Evolutionary conservation across 2,113 vertebrate species (phyloP).

Genomic region (Sciurus niger): DNA sequence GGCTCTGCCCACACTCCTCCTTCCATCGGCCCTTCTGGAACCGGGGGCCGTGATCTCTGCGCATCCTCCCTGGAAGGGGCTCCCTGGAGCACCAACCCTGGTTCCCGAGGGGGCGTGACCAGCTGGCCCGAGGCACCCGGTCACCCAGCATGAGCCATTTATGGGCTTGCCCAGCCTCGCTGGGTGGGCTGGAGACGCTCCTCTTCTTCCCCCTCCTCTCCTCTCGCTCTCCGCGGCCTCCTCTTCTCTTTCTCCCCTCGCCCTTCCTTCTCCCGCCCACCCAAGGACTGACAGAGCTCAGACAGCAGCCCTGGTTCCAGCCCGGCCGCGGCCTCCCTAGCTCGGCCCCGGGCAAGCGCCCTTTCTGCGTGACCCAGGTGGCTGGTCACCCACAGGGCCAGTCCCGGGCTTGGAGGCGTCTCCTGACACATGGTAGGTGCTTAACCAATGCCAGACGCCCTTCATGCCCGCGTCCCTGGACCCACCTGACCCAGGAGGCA

Average conservation of each 20-base stretch:
- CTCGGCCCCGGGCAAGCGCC: too few relatives aligned
- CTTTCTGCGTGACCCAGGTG: too few relatives aligned
- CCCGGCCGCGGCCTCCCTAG: background rate
- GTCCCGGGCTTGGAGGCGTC: background rate
- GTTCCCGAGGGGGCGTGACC: background rate
- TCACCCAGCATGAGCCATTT: background rate
- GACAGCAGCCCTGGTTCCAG: background rate
- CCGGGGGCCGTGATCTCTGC: background rate
- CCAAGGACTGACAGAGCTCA: too few relatives aligned
- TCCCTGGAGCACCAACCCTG: background rate
- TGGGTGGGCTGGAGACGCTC: background rate
- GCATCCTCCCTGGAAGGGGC: background rate
- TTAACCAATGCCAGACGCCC: background rate
- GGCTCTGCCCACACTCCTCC: background rate
- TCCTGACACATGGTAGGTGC: background rate
- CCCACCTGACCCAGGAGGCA: too few relatives aligned
- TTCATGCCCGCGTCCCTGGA: background rate
- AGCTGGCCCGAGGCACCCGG: background rate
- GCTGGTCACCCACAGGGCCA: too few relatives aligned
- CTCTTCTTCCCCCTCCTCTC: background rate
- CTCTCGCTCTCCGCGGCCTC: too few relatives aligned
- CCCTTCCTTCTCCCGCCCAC: background rate
- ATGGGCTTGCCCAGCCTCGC: background rate
- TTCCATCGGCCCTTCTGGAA: background rate
- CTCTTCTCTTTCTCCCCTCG: too few relatives aligned